phyloP scores from a whole-genome alignment of 2,113 vertebrate genomes.

The Gnathonemus longibarbis region DNA sequence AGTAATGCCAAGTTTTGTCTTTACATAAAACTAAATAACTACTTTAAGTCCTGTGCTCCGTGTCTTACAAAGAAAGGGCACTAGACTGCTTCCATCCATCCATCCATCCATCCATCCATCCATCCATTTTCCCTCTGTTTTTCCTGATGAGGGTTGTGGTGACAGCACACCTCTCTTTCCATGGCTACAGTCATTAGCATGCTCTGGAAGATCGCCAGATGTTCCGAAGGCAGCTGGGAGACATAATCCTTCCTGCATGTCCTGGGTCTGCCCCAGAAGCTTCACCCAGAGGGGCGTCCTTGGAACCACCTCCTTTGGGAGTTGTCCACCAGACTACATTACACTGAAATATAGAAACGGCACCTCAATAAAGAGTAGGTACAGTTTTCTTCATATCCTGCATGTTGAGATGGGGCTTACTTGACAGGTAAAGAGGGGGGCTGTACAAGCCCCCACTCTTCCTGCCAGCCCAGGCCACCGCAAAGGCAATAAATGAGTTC shows the following conservation, averaged over 20 bases:
- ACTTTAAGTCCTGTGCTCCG: not conserved
- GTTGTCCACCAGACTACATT: not conserved
- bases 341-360: not conserved
- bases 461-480: not conserved
- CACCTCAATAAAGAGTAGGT: not conserved
- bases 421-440: not conserved
- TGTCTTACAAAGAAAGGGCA: not conserved
- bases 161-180: not conserved
- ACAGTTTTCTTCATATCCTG: not conserved
- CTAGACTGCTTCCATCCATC: not conserved
- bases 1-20: not conserved
- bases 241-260: not conserved
- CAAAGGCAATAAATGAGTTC: not conserved
- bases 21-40: not conserved
- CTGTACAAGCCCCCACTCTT: not conserved
- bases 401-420: not conserved
- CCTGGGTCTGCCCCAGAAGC: not conserved
- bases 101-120: not conserved
- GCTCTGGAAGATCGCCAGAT: not conserved
- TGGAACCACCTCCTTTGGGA: not conserved
- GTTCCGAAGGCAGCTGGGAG: not conserved
- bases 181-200: not conserved
- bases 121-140: not conserved
- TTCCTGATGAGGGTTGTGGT: not conserved
- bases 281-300: not conserved